phyloP scores from a whole-genome alignment of 2,113 vertebrate species.

The Chionomys nivalis region DNA sequence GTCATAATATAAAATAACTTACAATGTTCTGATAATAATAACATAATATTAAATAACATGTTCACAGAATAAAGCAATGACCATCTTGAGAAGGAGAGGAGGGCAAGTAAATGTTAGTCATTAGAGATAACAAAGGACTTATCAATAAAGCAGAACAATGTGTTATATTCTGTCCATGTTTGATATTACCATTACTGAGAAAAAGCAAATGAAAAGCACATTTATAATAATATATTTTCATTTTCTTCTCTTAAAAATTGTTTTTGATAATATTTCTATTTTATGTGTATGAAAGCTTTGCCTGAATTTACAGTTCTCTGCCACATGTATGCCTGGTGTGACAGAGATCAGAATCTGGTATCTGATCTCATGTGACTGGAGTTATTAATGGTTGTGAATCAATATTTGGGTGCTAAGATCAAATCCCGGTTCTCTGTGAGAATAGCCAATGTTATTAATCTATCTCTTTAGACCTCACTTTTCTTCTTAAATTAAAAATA shows the following conservation, averaged over 20 bases:
- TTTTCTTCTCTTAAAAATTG: background rate
- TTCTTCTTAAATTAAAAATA: background rate
- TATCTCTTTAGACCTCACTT: background rate
- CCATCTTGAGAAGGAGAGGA: background rate
- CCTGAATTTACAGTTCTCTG: background rate
- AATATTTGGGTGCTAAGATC: background rate
- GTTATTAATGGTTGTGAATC: background rate
- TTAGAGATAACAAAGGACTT: slow-evolving; percentile 1
- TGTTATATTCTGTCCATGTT: background rate
- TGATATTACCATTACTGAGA: background rate
- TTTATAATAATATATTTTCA: background rate
- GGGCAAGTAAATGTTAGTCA: background rate
- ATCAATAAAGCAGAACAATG: background rate
- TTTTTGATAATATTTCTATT: background rate
- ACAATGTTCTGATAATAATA: no score
- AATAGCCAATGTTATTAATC: background rate
- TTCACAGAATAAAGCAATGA: slow-evolving; percentile 30
- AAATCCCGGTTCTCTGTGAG: background rate
- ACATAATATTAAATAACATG: background rate
- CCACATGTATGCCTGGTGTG: background rate
- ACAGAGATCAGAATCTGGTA: background rate
- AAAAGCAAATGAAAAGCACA: background rate
- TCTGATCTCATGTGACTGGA: background rate
- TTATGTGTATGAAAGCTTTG: background rate
- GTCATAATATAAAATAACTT: background rate